Evolutionary conservation across 2,797 vertebrate species (phyloP), one percentile per base, ranked within the genome.

Genomic region (Spea hammondii): DNA sequence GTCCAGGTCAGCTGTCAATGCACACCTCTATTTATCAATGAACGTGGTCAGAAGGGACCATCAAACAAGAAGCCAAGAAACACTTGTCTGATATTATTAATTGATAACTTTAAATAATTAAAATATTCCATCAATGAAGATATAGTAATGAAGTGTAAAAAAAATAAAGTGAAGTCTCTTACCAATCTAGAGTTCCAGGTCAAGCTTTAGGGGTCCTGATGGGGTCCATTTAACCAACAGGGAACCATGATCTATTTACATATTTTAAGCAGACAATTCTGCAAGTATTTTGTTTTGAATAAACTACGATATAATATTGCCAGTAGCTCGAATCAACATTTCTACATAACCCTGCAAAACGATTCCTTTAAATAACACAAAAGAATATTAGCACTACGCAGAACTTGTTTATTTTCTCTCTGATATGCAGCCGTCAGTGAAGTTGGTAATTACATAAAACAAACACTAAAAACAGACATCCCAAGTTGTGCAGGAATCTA

Each of bases 371-470:
- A 62, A 59, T 64, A 74, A 67, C 51, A 57, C 4, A 51, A 72
- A 65, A 5, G 4, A 47, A 67, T 6, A 2, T 13, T 12, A 67
- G 11, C 46, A 67, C 13, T 8, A 45, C 47, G 49, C 8, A 74
- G 51, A 45, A 17, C 44, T 48, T 48, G 14, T 68, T 73, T 69
- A 62, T 69, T 74, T 73, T 53, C 46, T 51, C n/a, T 17, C 55
- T 82, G 75, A 82, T 76, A 12, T 74, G 57, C 65, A 77, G 79
- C 62, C 67, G 79, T 81, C 74, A 77, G 48, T 77, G 69, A 11
- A 72, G 55, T 74, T 65, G 55, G 74, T 78, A 82, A 82, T 77
- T 82, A 78, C 62, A 82, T 82, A 74, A 75, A 72, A 62, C 72
- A 77, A 73, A 77, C 65, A 68, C 70, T 65, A 62, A 72, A 17